A percentile compares a stretch with the other conserved stretches of the same genome.
Evolutionary conservation across 2,113 vertebrate species (phyloP).

Genomic region (Pygoscelis adeliae): DNA sequence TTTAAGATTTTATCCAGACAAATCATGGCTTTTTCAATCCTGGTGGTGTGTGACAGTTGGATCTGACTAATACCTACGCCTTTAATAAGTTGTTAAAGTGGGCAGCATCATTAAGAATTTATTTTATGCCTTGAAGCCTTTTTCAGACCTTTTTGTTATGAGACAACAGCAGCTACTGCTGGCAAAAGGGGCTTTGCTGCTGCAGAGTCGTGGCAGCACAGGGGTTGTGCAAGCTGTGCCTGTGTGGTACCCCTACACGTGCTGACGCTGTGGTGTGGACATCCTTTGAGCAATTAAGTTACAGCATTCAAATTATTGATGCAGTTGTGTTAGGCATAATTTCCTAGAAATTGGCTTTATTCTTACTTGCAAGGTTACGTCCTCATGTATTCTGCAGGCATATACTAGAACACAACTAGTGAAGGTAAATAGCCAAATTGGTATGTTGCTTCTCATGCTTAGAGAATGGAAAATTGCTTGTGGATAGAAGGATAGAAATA

Average conservation of each 20-base stretch:
- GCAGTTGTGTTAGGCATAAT: not conserved
- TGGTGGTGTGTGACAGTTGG: not conserved
- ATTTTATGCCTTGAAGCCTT: not conserved
- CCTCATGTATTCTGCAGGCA: not conserved
- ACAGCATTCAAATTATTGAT: not conserved
- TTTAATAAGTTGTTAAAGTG: not conserved
- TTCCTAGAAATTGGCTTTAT: not conserved
- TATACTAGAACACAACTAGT: not conserved
- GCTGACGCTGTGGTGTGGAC: not conserved
- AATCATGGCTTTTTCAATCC: not conserved
- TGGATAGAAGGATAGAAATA: not conserved
- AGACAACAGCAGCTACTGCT: not conserved
- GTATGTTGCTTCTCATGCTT: not conserved
- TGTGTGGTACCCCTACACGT: fast-evolving
- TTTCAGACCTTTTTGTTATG: not conserved
- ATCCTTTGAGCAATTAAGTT: not conserved
- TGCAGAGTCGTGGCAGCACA: fast-evolving
- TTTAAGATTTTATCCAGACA: not conserved
- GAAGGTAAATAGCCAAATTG: not conserved
- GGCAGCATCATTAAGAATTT: not conserved
- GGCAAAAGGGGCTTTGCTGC: not conserved
- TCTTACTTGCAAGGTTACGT: not conserved
- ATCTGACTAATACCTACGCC: not conserved
- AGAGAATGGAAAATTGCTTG: not conserved
- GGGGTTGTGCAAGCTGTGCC: not conserved